These are phyloP conservation scores for Phortica variegata DNA, from an alignment of 1,140 invertebrate genomes.

Conservation along the genomic window DNA sequence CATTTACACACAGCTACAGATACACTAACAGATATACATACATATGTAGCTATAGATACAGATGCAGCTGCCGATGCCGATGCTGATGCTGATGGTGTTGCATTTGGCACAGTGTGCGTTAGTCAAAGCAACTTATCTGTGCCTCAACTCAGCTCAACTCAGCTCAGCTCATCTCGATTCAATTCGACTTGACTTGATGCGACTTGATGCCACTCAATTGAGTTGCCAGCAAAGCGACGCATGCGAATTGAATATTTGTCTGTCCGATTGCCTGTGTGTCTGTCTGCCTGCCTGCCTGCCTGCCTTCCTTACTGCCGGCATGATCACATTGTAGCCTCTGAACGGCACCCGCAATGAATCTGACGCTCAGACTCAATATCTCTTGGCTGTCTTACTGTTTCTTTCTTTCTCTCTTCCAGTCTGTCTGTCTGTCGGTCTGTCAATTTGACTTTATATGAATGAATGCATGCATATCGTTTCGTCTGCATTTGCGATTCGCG, in stretches of 20 bases:
- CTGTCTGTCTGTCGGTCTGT: slow-evolving; percentile 1
- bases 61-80: neutral
- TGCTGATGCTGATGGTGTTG: slow-evolving; percentile 1
- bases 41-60: neutral
- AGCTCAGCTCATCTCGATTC: slow-evolving; percentile 18
- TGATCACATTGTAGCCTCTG: no score
- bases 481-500: neutral
- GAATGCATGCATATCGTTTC: neutral
- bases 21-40: neutral
- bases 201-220: no score
- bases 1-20: neutral
- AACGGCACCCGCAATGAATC: neutral
- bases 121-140: slow-evolving; percentile 24
- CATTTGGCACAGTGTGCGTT: slow-evolving; percentile 17
- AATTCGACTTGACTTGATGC: slow-evolving; percentile 15
- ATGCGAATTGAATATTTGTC: no score
- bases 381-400: neutral
- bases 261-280: neutral
- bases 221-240: no score
- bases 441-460: neutral
- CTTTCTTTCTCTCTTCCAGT: neutral
- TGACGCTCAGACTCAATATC: slow-evolving; percentile 2
- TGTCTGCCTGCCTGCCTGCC: neutral
- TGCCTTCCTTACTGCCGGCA: neutral
- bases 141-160: slow-evolving; percentile 15